These are phyloP conservation scores for Diarsia rubi DNA, from an alignment of 2,888 invertebrate genomes.

Conservation along the genomic window DNA sequence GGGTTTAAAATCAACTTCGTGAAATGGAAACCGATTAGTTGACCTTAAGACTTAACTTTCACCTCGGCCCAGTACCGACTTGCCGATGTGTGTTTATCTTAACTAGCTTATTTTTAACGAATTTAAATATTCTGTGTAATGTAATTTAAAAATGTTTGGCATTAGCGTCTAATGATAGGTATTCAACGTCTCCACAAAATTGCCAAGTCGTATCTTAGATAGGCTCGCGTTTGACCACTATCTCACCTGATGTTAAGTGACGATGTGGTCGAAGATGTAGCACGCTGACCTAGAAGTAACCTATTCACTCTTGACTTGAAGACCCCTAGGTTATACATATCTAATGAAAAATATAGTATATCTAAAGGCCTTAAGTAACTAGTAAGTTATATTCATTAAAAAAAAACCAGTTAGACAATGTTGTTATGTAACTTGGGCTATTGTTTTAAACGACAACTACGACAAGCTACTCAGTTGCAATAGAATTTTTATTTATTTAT, in stretches of 20 bases:
- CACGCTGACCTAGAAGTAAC: too few species aligned
- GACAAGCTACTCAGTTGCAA: slow-evolving; percentile 5
- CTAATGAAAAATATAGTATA: too few species aligned
- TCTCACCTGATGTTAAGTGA: too few species aligned
- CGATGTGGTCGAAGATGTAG: too few species aligned
- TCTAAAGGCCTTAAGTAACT: slow-evolving; percentile 5
- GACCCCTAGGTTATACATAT: too few species aligned
- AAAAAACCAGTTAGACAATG: slow-evolving; percentile 45
- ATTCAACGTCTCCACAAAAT: slow-evolving; percentile 25
- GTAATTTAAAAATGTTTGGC: neutral
- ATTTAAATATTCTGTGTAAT: neutral
- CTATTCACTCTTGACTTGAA: too few species aligned
- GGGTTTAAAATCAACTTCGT: slow-evolving; percentile 50
- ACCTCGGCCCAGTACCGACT: neutral
- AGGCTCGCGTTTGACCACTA: too few species aligned
- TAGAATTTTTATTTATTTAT: slow-evolving; percentile 40
- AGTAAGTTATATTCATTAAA: slow-evolving; percentile 25
- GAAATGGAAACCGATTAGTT: slow-evolving; percentile 36
- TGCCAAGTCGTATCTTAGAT: neutral
- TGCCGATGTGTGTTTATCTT: neutral
- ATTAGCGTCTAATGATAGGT: neutral
- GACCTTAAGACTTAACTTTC: slow-evolving; percentile 44
- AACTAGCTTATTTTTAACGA: neutral
- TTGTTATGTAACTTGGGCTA: slow-evolving; percentile 43
- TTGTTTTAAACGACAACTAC: slow-evolving; percentile 42